Evolutionary conservation across 2,888 invertebrate species (phyloP).

Genomic region (Acanthosepion pharaonis): DNA sequence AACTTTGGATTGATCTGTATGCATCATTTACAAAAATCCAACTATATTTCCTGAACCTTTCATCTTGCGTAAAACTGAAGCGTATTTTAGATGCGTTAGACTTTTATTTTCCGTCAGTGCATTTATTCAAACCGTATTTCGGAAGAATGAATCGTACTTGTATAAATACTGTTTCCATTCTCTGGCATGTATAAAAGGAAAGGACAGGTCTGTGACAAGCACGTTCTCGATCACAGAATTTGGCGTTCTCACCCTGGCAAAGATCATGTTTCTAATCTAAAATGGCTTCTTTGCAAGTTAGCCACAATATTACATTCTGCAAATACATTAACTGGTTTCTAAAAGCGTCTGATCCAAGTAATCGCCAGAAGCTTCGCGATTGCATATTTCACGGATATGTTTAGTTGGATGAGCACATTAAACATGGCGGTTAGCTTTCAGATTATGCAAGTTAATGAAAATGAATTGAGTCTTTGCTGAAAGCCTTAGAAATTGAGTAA

Average conservation of each 20-base stretch:
- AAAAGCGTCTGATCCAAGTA: background rate
- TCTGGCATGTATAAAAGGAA: background rate
- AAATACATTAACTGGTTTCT: background rate
- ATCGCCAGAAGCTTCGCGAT: background rate
- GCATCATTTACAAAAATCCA: no score
- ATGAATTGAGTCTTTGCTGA: no score
- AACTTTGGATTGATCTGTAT: no score
- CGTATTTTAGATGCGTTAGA: no score
- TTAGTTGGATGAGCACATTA: background rate
- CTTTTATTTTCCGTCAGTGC: no score
- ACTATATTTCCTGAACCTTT: no score
- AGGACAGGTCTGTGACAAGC: background rate
- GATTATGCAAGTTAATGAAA: no score
- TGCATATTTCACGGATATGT: background rate
- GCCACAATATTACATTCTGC: background rate
- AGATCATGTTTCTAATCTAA: background rate
- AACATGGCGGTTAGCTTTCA: background rate
- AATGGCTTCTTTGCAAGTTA: background rate
- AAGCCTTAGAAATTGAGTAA: no score
- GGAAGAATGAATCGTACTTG: background rate
- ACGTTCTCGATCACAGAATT: background rate
- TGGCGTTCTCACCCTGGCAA: background rate
- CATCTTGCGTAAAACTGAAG: no score
- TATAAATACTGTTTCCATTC: background rate
- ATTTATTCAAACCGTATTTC: background rate